Evolutionary conservation across 2,888 invertebrate species (phyloP), one percentile per base, ranked within the genome.

Genomic region (Tetheella fluctuosa): DNA sequence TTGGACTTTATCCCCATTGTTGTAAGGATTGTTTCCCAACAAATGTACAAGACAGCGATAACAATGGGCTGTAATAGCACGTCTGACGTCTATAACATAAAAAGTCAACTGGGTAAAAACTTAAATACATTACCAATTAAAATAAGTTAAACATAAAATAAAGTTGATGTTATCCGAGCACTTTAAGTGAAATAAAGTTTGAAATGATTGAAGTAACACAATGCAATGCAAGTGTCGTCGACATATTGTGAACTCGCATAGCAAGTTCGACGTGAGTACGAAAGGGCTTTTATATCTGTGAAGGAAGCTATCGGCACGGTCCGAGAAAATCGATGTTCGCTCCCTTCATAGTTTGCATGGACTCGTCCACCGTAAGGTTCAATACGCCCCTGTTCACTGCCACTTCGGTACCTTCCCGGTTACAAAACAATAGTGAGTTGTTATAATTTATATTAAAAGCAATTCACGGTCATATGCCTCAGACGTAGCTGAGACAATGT

Each of bases 291-390:
- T 75, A 78, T 76, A 77, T 77, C 72, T 70, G 73, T 71, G 74
- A 70, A 80, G 83, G 88, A 86, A 87, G 88, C 88, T 86, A 91
- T 91, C 89, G 90, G 86, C 84, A 85, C 83, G 84, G 91, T 90
- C 89, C 90, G 87, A 91, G 90, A 89, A 91, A 91, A 92, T 92
- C 92, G 89, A 91, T 92, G 84, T 76, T 79, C 70, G 79, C 86
- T 83, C 90, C 90, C 90, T 89, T 88, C 88, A 90, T 91, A 91
- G 91, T 92, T 92, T 92, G 92, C 92, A 92, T 92, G 90, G 85
- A 48, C 48, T 48, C 48, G 48, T 20, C 20, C 48, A 48, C 20
- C 48, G 39, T 62, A 65, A 60, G 74, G 67, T 66, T 63, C 60
- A 67, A 63, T 52, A 56, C 48, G 62, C 60, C 60, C 25, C 54